Conservation (phyloP, 2,113 vertebrate genomes). For the Regulus satrapa region DNA sequence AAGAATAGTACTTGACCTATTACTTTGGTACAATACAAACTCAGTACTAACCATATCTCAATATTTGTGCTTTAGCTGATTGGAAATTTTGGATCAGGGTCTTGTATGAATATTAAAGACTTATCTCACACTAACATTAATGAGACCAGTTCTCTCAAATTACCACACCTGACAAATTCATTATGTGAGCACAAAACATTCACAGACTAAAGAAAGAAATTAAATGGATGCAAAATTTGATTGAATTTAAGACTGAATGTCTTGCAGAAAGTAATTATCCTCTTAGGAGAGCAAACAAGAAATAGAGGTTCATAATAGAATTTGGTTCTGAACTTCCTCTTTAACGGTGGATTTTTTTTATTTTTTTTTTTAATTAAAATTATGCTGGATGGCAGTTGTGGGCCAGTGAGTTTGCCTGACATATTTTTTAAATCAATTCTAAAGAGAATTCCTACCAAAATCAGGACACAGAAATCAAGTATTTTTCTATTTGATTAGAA, state of each 20-base stretch:
- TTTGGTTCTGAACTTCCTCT: neutral
- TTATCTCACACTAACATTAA: neutral
- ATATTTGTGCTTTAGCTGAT: neutral
- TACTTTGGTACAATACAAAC: neutral
- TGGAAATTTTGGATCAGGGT: neutral
- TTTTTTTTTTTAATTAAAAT: too few relatives aligned
- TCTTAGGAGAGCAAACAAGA: neutral
- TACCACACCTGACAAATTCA: neutral
- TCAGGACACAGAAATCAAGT: neutral
- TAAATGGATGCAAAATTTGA: neutral
- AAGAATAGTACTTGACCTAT: neutral
- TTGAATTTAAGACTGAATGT: neutral
- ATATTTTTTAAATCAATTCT: neutral
- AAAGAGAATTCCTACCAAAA: neutral
- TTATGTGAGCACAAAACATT: neutral
- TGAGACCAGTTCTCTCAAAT: neutral
- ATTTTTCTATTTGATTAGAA: neutral
- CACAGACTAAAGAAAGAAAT: neutral
- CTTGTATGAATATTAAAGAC: neutral
- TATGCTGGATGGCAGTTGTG: rapidly evolving
- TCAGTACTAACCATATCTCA: neutral
- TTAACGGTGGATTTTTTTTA: neutral
- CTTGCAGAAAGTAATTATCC: neutral
- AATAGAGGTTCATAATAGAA: neutral
- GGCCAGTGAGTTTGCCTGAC: neutral